Evolutionary conservation across 2,797 vertebrate genomes (phyloP).

Genomic region (Crocidura indochinensis): DNA sequence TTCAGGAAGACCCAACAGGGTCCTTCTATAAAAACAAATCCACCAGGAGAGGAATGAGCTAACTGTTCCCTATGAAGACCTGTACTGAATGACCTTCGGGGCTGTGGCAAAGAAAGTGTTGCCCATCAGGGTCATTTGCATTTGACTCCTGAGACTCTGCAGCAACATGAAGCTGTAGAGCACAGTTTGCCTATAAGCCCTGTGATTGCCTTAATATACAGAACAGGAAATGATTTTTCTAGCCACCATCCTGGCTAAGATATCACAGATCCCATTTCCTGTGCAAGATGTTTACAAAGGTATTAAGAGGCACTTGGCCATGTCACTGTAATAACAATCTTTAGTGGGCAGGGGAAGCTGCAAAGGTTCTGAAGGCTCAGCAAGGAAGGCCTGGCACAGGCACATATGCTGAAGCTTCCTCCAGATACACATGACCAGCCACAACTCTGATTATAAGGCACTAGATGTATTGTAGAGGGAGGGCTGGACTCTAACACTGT

Average conservation of each 20-base stretch:
- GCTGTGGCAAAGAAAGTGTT: not conserved
- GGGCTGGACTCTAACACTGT: not conserved
- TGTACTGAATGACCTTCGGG: not conserved
- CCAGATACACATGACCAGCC: not conserved
- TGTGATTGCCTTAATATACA: not conserved
- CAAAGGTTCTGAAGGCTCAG: not conserved
- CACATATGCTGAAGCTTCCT: not conserved
- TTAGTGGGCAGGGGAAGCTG: not conserved
- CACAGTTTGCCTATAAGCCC: not conserved
- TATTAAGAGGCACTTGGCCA: not conserved
- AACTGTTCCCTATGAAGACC: not conserved
- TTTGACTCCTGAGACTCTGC: not conserved
- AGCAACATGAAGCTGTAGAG: not conserved
- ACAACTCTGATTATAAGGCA: not conserved
- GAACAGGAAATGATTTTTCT: conserved; percentile 27
- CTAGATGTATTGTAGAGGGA: not conserved
- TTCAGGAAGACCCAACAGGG: conserved; percentile 13
- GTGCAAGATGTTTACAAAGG: not conserved
- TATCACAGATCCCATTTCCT: not conserved
- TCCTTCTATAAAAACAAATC: conserved; percentile 38
- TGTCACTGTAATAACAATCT: not conserved
- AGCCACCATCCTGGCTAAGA: not conserved
- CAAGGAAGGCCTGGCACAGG: not conserved
- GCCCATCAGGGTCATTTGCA: not conserved
- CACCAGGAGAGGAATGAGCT: not conserved